A percentile compares a stretch with the other conserved stretches of the same genome.
phyloP scores from a whole-genome alignment of 2,888 invertebrate species.

The Idaea dimidiata region DNA sequence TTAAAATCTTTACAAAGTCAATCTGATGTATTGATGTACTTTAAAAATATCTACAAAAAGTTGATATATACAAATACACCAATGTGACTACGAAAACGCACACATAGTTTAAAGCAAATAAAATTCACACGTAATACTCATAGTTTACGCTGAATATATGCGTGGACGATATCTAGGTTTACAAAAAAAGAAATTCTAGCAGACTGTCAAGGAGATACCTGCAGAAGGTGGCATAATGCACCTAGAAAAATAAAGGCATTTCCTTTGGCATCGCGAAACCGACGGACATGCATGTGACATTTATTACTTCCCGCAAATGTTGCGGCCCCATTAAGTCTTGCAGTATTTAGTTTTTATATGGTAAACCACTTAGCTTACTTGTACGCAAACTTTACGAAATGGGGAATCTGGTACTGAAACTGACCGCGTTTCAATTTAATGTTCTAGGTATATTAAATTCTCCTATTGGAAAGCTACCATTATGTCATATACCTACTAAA shows the following conservation, averaged over 20 bases:
- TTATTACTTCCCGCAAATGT: constrained; percentile 49
- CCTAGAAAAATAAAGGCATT: constrained; percentile 3
- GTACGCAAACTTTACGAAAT: constrained; percentile 16
- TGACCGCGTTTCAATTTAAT: neutral
- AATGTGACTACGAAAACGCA: neutral
- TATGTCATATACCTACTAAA: too few species aligned
- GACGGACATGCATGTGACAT: constrained; percentile 46
- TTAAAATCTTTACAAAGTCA: too few species aligned
- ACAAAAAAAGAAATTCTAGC: neutral
- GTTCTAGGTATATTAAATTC: too few species aligned
- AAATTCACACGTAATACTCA: neutral
- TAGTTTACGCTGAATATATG: neutral
- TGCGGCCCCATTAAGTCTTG: constrained; percentile 45
- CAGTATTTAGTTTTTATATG: constrained; percentile 28
- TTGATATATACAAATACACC: too few species aligned
- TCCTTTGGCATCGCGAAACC: constrained; percentile 24
- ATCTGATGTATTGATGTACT: too few species aligned
- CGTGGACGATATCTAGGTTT: neutral
- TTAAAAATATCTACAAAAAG: too few species aligned
- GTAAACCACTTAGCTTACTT: constrained; percentile 18
- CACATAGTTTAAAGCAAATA: neutral
- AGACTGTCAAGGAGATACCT: neutral
- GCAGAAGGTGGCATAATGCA: neutral
- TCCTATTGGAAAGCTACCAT: too few species aligned
- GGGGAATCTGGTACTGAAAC: constrained; percentile 9